Evolutionary conservation across 2,888 invertebrate genomes (phyloP), one percentile per base, ranked within the genome.

Genomic region (Automeris io): DNA sequence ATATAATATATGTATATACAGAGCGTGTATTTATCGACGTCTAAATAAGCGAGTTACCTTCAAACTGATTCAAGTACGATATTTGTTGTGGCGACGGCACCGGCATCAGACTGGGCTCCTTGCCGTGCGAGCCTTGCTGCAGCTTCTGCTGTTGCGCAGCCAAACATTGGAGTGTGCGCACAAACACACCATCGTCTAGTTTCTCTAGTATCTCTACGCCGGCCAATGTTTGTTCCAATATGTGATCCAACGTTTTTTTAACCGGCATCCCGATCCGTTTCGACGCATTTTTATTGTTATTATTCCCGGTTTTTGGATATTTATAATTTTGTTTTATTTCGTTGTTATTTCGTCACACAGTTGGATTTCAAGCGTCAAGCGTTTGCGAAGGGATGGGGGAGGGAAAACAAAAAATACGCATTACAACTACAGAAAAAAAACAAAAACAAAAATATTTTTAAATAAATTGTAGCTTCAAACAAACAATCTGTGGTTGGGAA

Each of bases 51-150:
- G 48, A 58, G 58, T 86, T 87, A 88, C 87, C 96, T 89, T 97
- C 97, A 77, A 97, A 97, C 58, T 96, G 94, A 88, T 95, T 96
- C 67, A 97, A 91, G 88, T 97, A 97, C 57, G 95, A 96, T 71
- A 97, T 96, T 89, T 96, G 97, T 83, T 97, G 96, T 41, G 97
- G 97, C 49, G 97, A 97, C 51, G 97, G 97, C 61, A 97, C 97
- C 47, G 97, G 97, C 94, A 97, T 95, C 67, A 97, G 88, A 78
- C 96, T 96, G 37, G 95, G 94, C 79, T 95, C 95, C 87, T 95
- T 94, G 42, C 88, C 89, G 42, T 75, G 76, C 39, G 65, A 52
- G 53, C 68, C 67, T 48, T 81, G 79, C 60, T 83, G 82, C 51
- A 76, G 80, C 80, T 86, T 86, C 79, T 86, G 80, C 56, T 85